These are phyloP conservation scores for Cinclus cinclus DNA, from an alignment of 2,113 vertebrate species.

Conservation along the genomic window DNA sequence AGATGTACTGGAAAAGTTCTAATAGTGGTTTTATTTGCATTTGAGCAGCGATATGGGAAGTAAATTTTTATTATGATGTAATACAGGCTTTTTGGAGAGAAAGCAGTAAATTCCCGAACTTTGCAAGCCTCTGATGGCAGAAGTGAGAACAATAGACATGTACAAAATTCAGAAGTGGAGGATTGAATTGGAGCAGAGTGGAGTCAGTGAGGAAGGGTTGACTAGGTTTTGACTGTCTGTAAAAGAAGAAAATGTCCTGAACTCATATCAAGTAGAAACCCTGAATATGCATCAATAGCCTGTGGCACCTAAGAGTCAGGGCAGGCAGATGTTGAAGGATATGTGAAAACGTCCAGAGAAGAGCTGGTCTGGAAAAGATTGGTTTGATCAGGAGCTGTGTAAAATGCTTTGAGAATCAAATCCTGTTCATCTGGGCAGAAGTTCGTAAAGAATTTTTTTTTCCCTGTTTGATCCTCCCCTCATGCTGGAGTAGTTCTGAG, in stretches of 20 bases:
- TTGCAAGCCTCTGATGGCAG: background rate
- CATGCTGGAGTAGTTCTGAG: background rate
- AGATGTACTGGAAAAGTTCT: background rate
- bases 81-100: background rate
- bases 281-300: background rate
- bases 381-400: background rate
- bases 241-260: background rate
- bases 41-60: background rate
- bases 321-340: background rate
- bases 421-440: background rate
- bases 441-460: background rate
- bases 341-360: background rate
- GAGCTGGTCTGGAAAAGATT: background rate
- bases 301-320: fast-evolving
- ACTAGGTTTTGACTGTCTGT: background rate
- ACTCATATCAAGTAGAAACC: background rate
- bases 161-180: background rate
- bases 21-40: background rate
- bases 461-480: background rate
- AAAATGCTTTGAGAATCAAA: background rate
- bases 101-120: background rate
- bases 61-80: background rate
- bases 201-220: background rate
- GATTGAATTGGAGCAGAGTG: background rate
- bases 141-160: background rate